These are phyloP conservation scores for Zootermopsis nevadensis DNA, from an alignment of 2,888 invertebrate species.

Conservation along the genomic window DNA sequence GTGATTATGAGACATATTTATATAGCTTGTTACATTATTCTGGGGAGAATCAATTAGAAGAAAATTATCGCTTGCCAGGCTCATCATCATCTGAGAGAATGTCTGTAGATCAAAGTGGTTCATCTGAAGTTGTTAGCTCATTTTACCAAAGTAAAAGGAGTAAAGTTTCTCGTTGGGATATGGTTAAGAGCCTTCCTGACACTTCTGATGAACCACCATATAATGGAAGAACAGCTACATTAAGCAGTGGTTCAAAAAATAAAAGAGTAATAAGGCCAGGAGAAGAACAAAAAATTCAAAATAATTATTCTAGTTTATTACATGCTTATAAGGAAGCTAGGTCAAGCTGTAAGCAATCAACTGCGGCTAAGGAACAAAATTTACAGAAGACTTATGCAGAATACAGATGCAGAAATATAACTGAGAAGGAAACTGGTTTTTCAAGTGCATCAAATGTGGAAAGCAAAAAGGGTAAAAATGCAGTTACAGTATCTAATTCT, in stretches of 20 bases:
- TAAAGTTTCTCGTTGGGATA: background rate
- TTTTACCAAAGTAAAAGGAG: background rate
- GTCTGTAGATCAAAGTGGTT: background rate
- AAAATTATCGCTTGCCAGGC: background rate
- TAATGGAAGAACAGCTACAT: background rate
- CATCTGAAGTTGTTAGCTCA: background rate
- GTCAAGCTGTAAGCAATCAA: background rate
- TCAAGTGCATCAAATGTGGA: no score
- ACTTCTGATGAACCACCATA: no score
- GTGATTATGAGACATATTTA: background rate
- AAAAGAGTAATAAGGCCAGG: background rate
- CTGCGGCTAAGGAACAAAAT: no score
- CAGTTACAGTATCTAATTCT: no score
- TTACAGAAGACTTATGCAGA: no score
- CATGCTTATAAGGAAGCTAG: background rate
- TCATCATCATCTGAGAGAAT: background rate
- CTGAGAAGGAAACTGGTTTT: no score
- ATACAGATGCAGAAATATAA: no score
- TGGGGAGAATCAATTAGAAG: background rate
- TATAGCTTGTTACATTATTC: slow-evolving; percentile 5
- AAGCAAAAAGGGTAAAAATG: no score
- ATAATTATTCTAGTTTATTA: background rate
- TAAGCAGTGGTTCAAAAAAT: background rate
- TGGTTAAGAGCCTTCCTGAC: background rate
- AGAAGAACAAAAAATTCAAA: background rate